These are phyloP conservation scores for Bombyx huttoni DNA, from an alignment of 2,888 invertebrate genomes.

Conservation along the genomic window DNA sequence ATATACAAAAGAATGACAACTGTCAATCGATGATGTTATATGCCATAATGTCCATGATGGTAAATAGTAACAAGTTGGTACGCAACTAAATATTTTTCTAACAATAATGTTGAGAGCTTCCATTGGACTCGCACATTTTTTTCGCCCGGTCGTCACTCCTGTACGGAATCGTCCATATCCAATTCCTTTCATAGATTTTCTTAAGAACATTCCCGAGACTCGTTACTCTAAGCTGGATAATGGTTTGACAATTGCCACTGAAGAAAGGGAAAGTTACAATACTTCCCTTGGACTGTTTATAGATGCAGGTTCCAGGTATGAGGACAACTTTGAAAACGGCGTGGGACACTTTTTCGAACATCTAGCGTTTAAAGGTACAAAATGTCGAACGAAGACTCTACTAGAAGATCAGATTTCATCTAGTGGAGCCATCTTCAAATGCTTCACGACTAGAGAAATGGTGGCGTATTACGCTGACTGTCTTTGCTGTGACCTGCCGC, in stretches of 20 bases:
- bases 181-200: constrained; percentile 32
- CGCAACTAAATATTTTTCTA: background rate
- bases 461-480: constrained; percentile 97
- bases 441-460: constrained; percentile 96
- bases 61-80: too few species aligned
- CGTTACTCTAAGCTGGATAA: constrained; percentile 81
- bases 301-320: constrained; percentile 46
- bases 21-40: too few species aligned
- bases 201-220: constrained; percentile 85
- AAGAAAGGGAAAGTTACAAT: constrained; percentile 84
- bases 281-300: constrained; percentile 38
- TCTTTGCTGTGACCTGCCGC: constrained; percentile 85
- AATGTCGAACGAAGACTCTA: constrained; percentile 84
- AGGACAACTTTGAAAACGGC: constrained; percentile 36
- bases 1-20: too few species aligned
- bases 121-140: constrained; percentile 11
- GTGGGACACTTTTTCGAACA: constrained; percentile 55
- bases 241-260: constrained; percentile 92
- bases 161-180: constrained; percentile 74
- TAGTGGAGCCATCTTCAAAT: constrained; percentile 95
- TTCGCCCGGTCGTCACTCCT: constrained; percentile 42
- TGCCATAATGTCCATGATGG: too few species aligned
- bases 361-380: constrained; percentile 71
- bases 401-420: constrained; percentile 93
- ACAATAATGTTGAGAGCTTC: constrained; percentile 16